Evolutionary conservation across 2,797 vertebrate species (phyloP).

Genomic region (Pogoniulus pusillus): DNA sequence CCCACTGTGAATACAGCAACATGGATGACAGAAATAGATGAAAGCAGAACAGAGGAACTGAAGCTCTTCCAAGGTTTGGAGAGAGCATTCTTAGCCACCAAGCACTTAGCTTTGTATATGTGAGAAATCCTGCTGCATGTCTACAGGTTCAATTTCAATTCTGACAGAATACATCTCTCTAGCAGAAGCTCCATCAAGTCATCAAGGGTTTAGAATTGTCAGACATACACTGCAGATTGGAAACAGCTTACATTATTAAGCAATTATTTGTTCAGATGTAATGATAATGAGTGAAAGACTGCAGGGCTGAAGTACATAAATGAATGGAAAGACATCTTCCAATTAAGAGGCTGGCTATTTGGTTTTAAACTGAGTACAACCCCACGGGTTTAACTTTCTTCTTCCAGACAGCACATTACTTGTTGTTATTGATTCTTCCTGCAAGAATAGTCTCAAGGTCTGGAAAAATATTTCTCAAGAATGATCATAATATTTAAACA

Average conservation of each 20-base stretch:
- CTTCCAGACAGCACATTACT: background rate
- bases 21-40: fast-evolving
- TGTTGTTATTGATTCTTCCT: background rate
- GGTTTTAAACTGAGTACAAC: background rate
- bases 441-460: background rate
- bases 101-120: background rate
- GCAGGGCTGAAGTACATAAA: background rate
- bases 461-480: background rate
- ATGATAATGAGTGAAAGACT: background rate
- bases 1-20: background rate
- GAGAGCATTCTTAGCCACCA: background rate
- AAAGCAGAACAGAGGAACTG: background rate
- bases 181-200: background rate
- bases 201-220: background rate
- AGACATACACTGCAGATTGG: background rate
- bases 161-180: background rate
- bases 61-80: background rate
- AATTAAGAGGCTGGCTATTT: background rate
- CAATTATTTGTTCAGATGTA: background rate
- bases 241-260: background rate
- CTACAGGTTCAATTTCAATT: background rate
- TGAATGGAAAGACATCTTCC: background rate
- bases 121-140: background rate
- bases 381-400: background rate
- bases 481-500: background rate